Evolutionary conservation across 2,888 invertebrate species (phyloP).

Genomic region (Pogonocherus hispidulus): DNA sequence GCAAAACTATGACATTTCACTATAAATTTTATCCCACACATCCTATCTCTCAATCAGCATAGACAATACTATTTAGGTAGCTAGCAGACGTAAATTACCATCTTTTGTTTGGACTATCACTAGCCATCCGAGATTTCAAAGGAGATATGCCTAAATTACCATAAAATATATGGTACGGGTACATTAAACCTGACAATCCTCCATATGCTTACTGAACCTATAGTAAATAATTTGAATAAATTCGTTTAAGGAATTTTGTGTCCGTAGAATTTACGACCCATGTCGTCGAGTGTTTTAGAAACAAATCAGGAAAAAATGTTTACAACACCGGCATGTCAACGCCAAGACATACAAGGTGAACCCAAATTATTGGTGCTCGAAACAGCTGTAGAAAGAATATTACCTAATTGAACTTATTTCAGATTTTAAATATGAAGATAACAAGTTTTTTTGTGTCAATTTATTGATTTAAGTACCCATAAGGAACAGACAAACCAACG

Average conservation of each 20-base stretch:
- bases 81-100: slow-evolving; percentile 55
- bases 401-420: too few relatives aligned
- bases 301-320: slow-evolving; percentile 54
- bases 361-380: background rate
- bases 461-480: too few relatives aligned
- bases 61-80: slow-evolving; percentile 43
- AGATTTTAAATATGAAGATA: too few relatives aligned
- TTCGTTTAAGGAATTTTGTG: slow-evolving; percentile 51
- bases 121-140: slow-evolving; percentile 49
- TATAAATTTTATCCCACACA: background rate
- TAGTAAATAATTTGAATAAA: slow-evolving; percentile 54
- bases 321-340: slow-evolving; percentile 46
- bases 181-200: slow-evolving; percentile 50
- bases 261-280: slow-evolving; percentile 48
- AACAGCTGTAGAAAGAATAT: too few relatives aligned
- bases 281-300: slow-evolving; percentile 45
- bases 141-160: slow-evolving; percentile 51
- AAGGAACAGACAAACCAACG: too few relatives aligned
- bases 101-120: slow-evolving; percentile 54
- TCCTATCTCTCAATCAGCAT: slow-evolving; percentile 20
- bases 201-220: slow-evolving; percentile 34
- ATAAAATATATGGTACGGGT: slow-evolving; percentile 50
- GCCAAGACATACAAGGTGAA: background rate
- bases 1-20: too few relatives aligned
- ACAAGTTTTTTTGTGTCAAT: too few relatives aligned